These are phyloP conservation scores for Habropoda laboriosa DNA, from an alignment of 1,140 invertebrate species.

Conservation along the genomic window DNA sequence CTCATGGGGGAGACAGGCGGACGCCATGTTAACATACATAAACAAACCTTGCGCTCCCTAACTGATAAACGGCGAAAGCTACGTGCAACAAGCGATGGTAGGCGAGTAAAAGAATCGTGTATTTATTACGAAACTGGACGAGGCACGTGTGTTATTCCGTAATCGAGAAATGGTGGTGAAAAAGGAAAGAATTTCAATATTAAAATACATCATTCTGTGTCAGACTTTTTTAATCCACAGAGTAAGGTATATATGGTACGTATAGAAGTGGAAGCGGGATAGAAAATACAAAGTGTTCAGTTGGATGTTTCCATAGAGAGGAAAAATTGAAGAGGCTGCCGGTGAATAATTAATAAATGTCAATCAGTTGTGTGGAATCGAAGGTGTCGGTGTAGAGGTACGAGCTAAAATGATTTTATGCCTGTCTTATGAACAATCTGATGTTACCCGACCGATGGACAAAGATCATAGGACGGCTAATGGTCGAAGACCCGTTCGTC, in stretches of 20 bases:
- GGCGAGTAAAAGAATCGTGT: neutral
- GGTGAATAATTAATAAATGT: conserved; percentile 54
- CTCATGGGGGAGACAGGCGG: conserved; percentile 74
- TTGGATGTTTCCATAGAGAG: neutral
- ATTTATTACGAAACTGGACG: neutral
- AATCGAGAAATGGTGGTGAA: neutral
- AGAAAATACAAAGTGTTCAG: neutral
- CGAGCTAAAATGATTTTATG: conserved; percentile 57
- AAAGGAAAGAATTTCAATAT: neutral
- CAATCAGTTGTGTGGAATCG: conserved; percentile 50
- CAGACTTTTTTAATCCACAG: neutral
- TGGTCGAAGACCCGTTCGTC: conserved; percentile 71
- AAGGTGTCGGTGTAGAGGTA: conserved; percentile 40
- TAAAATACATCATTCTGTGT: neutral
- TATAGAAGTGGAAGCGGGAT: neutral
- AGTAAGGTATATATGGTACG: neutral
- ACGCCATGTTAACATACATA: conserved; percentile 81
- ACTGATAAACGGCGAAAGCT: conserved; percentile 76
- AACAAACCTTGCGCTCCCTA: conserved; percentile 75
- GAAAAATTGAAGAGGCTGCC: conserved; percentile 18
- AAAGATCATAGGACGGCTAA: conserved; percentile 73
- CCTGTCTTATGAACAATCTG: conserved; percentile 58
- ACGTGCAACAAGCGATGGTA: conserved; percentile 68
- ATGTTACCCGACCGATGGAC: conserved; percentile 54
- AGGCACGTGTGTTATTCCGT: no score